These are phyloP conservation scores for Darevskia mixta DNA, from an alignment of 2,797 vertebrate genomes.

Conservation along the genomic window DNA sequence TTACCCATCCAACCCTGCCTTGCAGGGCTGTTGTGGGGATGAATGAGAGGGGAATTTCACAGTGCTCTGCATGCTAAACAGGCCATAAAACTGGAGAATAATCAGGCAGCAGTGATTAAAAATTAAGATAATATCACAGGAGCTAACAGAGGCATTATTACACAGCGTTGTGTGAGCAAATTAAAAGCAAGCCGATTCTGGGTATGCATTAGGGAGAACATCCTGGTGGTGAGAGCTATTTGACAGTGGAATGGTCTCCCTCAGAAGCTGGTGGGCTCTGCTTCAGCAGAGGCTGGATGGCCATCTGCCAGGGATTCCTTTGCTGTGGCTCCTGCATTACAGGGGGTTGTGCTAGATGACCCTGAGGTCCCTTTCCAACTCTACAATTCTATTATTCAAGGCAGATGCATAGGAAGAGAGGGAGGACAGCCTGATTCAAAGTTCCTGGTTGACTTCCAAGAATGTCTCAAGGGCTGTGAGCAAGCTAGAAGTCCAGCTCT, in stretches of 20 bases:
- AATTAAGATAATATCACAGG: background rate
- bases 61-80: background rate
- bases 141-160: background rate
- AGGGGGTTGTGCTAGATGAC: no score
- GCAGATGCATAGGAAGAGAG: no score
- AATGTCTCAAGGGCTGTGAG: background rate
- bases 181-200: no score
- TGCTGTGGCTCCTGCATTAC: no score
- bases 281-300: no score
- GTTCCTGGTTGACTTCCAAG: background rate
- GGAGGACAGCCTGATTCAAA: background rate
- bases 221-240: no score
- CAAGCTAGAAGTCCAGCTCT: background rate
- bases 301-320: no score
- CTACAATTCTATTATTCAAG: no score
- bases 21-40: slow-evolving; percentile 19
- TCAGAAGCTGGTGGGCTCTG: no score
- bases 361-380: no score
- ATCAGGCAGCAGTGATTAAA: background rate
- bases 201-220: no score
- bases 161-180: background rate
- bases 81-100: background rate
- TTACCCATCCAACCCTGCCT: background rate
- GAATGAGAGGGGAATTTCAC: background rate
- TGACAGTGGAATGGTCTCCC: no score